A percentile compares a stretch with the other conserved stretches of the same genome.
phyloP scores from a whole-genome alignment of 2,113 vertebrate species.

The Oreochromis tanganicae region DNA sequence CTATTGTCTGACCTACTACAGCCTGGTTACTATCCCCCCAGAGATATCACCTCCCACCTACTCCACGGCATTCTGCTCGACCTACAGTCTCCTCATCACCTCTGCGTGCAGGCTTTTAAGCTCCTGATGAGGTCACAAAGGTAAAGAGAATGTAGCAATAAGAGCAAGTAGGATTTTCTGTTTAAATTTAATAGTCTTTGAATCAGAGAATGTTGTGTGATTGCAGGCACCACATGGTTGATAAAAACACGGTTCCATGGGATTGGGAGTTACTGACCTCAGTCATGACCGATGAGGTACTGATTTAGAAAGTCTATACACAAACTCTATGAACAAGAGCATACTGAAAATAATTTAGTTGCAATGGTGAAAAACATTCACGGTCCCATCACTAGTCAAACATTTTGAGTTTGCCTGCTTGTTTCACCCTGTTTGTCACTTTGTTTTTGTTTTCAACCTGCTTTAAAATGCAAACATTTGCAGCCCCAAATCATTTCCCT shows the following conservation, averaged over 20 bases:
- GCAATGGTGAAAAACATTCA: neutral
- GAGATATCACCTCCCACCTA: slow-evolving; percentile 77
- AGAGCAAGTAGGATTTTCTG: neutral
- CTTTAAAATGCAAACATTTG: neutral
- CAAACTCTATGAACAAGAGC: neutral
- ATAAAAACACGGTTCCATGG: slow-evolving; percentile 76
- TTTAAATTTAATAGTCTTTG: neutral
- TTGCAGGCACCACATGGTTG: slow-evolving; percentile 84
- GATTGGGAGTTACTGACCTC: slow-evolving; percentile 83
- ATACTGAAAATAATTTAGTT: neutral
- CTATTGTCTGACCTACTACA: slow-evolving; percentile 86
- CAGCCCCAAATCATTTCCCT: neutral
- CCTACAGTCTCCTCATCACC: slow-evolving; percentile 53
- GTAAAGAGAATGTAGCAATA: slow-evolving; percentile 59
- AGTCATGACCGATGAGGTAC: slow-evolving; percentile 82
- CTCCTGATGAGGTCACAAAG: slow-evolving; percentile 89
- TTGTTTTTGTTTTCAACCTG: neutral
- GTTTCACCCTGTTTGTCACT: neutral
- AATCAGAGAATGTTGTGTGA: neutral
- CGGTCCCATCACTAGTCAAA: neutral
- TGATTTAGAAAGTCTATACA: neutral
- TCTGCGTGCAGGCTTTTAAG: slow-evolving; percentile 80
- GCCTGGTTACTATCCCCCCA: slow-evolving; percentile 76
- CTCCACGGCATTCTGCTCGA: slow-evolving; percentile 79
- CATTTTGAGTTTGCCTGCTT: neutral